Conservation (phyloP, 2,113 vertebrate species). For the Calypte anna region DNA sequence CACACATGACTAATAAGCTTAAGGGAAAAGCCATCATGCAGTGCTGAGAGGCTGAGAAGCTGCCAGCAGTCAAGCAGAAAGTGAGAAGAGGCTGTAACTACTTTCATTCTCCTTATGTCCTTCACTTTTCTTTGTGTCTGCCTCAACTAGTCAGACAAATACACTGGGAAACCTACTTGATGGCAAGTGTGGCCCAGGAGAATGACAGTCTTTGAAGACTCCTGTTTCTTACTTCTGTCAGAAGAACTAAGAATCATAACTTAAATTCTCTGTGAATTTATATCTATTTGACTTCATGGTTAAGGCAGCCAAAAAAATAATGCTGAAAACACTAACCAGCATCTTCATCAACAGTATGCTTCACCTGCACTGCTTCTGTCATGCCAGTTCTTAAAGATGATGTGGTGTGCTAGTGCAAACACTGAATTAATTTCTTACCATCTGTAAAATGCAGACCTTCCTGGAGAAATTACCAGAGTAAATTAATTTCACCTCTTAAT, state of each 20-base stretch:
- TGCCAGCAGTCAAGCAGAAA: neutral
- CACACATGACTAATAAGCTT: too few species aligned
- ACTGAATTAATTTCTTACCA: neutral
- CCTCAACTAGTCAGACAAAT: neutral
- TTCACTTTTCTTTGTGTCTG: neutral
- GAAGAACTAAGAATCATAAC: neutral
- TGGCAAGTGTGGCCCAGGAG: neutral
- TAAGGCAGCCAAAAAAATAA: neutral
- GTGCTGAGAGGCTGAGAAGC: neutral
- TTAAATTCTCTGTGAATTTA: neutral
- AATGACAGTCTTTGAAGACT: neutral
- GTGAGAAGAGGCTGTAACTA: rapidly evolving
- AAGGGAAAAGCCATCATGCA: neutral
- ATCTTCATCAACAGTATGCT: neutral
- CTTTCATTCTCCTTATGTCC: neutral
- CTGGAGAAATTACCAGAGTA: neutral
- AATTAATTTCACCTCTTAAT: neutral
- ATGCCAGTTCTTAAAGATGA: neutral
- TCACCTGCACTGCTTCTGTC: neutral
- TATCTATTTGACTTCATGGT: neutral
- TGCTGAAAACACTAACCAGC: neutral
- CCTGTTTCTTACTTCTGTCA: neutral
- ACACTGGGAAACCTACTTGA: neutral
- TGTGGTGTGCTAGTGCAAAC: neutral
- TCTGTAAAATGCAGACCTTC: neutral